These are phyloP conservation scores for Macaria liturata DNA, from an alignment of 2,888 invertebrate genomes.

Conservation along the genomic window DNA sequence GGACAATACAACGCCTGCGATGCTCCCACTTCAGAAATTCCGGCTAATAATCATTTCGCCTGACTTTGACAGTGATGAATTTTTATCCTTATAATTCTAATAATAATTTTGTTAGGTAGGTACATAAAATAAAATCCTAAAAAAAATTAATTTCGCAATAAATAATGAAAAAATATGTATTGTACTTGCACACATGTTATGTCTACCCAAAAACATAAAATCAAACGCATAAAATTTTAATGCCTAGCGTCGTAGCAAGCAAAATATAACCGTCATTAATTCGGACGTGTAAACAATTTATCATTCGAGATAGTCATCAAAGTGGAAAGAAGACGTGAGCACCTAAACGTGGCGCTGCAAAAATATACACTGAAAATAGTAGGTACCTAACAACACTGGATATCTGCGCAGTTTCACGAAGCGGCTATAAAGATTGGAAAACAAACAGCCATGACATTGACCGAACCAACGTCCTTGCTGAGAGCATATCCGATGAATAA, in stretches of 20 bases:
- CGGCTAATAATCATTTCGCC: no score
- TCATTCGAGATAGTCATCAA: conserved; percentile 26
- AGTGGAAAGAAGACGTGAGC: conserved; percentile 19
- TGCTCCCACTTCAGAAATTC: conserved; percentile 4
- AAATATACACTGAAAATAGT: conserved; percentile 14
- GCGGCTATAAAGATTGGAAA: conserved; percentile 41
- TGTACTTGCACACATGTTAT: no score
- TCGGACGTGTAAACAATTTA: conserved; percentile 25
- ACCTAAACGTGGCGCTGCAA: conserved; percentile 25
- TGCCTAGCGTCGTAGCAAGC: conserved; percentile 9
- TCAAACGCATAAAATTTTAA: conserved; percentile 12
- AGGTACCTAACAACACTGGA: conserved; percentile 12
- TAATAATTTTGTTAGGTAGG: no score
- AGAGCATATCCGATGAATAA: conserved; percentile 39
- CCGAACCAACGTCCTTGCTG: conserved; percentile 58
- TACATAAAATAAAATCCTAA: no score
- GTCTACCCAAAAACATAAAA: not conserved
- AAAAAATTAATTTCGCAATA: no score
- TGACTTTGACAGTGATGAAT: no score
- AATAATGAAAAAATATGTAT: no score
- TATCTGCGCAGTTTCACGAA: conserved; percentile 37
- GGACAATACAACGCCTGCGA: conserved; percentile 10
- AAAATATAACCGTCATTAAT: conserved; percentile 19
- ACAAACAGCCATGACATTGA: conserved; percentile 62
- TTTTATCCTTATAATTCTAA: no score